Evolutionary conservation across 2,113 vertebrate species (phyloP), one percentile per base, ranked within the genome.

Genomic region (Lepus europaeus): DNA sequence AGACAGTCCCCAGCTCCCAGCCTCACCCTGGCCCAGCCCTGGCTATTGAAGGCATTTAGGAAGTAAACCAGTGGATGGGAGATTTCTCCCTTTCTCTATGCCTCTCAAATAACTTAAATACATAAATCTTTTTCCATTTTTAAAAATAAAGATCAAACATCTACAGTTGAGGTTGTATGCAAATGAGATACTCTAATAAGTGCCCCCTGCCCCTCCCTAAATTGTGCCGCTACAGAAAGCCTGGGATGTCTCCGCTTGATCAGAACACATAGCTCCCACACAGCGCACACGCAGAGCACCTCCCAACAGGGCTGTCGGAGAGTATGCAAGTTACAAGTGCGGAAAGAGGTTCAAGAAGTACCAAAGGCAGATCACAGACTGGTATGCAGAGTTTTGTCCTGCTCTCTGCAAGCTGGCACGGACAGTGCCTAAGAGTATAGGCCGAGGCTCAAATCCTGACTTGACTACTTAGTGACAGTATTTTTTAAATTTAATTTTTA

Each of bases 121-220:
- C 6, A 45, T 45, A 45, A 45, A 45, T 45, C 45, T 45, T 45
- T 6, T 45, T 45, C 45, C 45, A 45, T 45, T 45, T 45, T 45
- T 45, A 45, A 45, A 45, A 45, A 45, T 45, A 45, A 45, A 45
- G 49, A 45, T 79, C 6, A 73, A 79, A 93, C 49, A 80, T 87
- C 36, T 79, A 90, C 92, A 49, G 31, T 83, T 92, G 66, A 83
- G 9, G 23, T 45, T 83, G 92, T 56, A 89, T 25, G 8, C 88
- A 87, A 95, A 73, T 56, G 45, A 82, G 29, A 70, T 16, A 11
- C 14, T 20, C 36, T 77, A 3, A n/a, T 69, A 90, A 87, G 89
- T 45, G 36, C 66, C n/a, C 20, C n/a, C 68, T 59, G 22, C 31
- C 53, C 49, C 76, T 68, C 49, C 23, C 27, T 70, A 45, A 61